These are phyloP conservation scores for Gallinago nigripennis DNA, from an alignment of 2,797 vertebrate species.

Conservation along the genomic window DNA sequence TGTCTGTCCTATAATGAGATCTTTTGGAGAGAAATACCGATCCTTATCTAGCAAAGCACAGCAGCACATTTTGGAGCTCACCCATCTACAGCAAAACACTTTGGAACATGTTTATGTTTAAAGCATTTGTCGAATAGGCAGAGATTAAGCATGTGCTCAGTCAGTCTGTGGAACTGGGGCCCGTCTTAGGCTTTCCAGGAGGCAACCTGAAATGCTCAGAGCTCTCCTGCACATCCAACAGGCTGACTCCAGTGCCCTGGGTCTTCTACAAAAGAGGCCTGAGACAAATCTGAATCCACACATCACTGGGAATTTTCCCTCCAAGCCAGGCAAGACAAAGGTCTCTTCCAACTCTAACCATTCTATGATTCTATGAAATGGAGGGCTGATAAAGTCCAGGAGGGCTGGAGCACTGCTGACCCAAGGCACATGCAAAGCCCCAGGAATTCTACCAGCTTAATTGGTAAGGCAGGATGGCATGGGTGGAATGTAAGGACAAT, in stretches of 20 bases:
- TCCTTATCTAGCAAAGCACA: constrained; percentile 6
- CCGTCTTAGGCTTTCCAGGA: neutral
- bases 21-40: neutral
- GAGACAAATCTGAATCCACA: neutral
- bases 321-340: neutral
- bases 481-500: neutral
- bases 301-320: neutral
- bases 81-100: neutral
- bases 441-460: neutral
- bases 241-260: rapidly evolving
- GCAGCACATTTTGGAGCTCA: constrained; percentile 19
- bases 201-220: neutral
- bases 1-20: neutral
- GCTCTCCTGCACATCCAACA: neutral
- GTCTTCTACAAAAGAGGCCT: neutral
- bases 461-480: neutral
- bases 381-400: neutral
- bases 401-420: neutral
- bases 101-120: neutral
- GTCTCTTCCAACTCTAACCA: no score
- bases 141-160: neutral
- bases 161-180: neutral
- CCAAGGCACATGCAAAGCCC: neutral
- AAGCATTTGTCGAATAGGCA: neutral
- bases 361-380: neutral